Base-by-base conservation (phyloP, 2,888 invertebrate genomes). In the Rutpela maculata region DNA sequence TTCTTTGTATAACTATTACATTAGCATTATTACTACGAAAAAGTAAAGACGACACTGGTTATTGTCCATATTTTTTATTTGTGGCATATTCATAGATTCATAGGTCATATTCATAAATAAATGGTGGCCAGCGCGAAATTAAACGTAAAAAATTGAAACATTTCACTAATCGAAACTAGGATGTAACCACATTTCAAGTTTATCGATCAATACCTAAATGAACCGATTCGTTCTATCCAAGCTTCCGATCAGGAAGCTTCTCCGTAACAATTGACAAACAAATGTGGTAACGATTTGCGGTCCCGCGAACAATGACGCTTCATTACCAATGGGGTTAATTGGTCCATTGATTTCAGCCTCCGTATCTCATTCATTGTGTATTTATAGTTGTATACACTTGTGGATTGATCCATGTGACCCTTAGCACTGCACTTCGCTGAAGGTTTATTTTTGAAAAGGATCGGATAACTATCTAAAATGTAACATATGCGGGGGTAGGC, bases 281-380 rank as follows among this genome's bases (percentile, higher is more conserved):
- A 72, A 67, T 78, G 78, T 69, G 76, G 78, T 74, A 76, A 72
- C 80, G 56, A 63, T 78, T 80, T 72, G 75, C 75, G 70, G 60
- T 50, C 43, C 43, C n/a, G 38, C 70, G 59, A 75, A 77, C 78
- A 79, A 81, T 81, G 70, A 43, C 71, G 38, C 57, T 77, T 77
- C 80, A 71, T 80, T 80, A 80, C 66, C 66, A 73, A 70, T 75
- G 78, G 78, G 80, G 81, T 81, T 81, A 81, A 81, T 81, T 80
- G 81, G 77, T 72, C 74, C 77, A 80, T 81, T 81, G 79, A 81
- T 78, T 79, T 22, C 43, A 38, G 63, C 78, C 75, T 56, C 67
- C 3, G 35, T 50, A 56, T 68, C 60, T 50, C 74, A 56, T 65
- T 38, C 75, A 65, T 65, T 65, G 38, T 65, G 19, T 43, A 43